Percentiles rank a stretch among this genome's conserved stretches.
phyloP scores from a whole-genome alignment of 2,113 vertebrate species.

The Morone chrysops region DNA sequence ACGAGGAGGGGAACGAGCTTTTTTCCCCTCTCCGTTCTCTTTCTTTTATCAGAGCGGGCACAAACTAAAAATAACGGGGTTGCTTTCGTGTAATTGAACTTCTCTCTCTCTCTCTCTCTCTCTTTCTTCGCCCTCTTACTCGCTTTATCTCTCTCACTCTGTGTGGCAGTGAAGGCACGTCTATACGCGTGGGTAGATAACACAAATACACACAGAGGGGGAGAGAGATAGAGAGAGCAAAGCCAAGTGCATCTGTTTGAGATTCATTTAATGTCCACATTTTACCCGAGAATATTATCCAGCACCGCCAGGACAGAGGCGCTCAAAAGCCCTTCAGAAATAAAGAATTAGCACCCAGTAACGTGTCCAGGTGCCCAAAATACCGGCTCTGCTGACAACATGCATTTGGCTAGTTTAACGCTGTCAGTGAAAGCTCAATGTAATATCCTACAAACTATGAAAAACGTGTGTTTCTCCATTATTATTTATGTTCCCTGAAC shows the following conservation, averaged over 20 bases:
- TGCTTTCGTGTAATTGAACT: conserved; percentile 66
- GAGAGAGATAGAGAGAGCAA: background rate
- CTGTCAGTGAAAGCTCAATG: background rate
- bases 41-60: conserved; percentile 45
- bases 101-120: conserved; percentile 24
- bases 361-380: background rate
- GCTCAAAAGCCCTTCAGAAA: background rate
- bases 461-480: no score
- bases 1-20: conserved; percentile 9
- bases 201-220: conserved; percentile 19
- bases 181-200: conserved; percentile 72
- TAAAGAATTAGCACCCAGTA: background rate
- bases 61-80: conserved; percentile 60
- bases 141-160: conserved; percentile 25
- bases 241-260: conserved; percentile 41
- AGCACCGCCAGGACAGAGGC: background rate
- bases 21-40: background rate
- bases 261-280: conserved; percentile 13
- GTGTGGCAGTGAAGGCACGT: conserved; percentile 25
- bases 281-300: no score
- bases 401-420: background rate
- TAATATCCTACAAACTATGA: background rate
- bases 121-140: conserved; percentile 5
- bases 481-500: no score
- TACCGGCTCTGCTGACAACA: no score